Percentiles rank a stretch among this genome's conserved stretches.
phyloP scores from a whole-genome alignment of 2,888 invertebrate species.

The Drosophila helvetica region DNA sequence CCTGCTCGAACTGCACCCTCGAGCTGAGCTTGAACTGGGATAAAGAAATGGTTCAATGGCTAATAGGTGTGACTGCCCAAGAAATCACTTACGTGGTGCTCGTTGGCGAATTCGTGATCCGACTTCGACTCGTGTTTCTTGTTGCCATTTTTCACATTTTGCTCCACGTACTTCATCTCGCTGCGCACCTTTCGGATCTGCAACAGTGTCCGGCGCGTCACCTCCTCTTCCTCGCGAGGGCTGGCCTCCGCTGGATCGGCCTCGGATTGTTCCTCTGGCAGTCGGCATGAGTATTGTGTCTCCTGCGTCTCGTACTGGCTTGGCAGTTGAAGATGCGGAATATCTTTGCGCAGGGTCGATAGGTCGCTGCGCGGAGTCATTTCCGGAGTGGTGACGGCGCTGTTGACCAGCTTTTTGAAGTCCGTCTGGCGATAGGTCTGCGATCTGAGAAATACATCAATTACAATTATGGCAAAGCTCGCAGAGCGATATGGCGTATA shows the following conservation, averaged over 20 bases:
- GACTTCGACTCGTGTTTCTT: constrained; percentile 82
- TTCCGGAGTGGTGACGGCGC: constrained; percentile 52
- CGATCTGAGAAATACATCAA: constrained; percentile 18
- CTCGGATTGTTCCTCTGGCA: constrained; percentile 12
- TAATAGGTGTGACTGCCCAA: background rate
- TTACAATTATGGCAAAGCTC: too few species aligned
- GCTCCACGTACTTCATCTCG: constrained; percentile 81
- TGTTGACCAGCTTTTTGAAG: constrained; percentile 69
- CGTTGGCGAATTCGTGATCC: constrained; percentile 80
- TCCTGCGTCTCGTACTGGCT: background rate
- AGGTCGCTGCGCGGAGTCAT: constrained; percentile 64
- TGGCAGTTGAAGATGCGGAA: too few species aligned
- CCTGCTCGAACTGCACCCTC: constrained; percentile 71
- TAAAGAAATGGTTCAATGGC: background rate
- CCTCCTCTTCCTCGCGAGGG: constrained; percentile 20
- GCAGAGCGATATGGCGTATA: background rate
- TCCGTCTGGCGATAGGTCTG: constrained; percentile 36
- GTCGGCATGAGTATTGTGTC: background rate
- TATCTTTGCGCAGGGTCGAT: constrained; percentile 56
- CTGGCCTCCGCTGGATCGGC: background rate
- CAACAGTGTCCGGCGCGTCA: constrained; percentile 53
- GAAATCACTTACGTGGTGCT: constrained; percentile 71
- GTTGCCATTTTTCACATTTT: constrained; percentile 50
- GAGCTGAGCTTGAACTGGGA: constrained; percentile 68
- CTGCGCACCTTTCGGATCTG: constrained; percentile 82